Evolutionary conservation across 2,797 vertebrate species (phyloP).

Genomic region (Nyctalus aviator): DNA sequence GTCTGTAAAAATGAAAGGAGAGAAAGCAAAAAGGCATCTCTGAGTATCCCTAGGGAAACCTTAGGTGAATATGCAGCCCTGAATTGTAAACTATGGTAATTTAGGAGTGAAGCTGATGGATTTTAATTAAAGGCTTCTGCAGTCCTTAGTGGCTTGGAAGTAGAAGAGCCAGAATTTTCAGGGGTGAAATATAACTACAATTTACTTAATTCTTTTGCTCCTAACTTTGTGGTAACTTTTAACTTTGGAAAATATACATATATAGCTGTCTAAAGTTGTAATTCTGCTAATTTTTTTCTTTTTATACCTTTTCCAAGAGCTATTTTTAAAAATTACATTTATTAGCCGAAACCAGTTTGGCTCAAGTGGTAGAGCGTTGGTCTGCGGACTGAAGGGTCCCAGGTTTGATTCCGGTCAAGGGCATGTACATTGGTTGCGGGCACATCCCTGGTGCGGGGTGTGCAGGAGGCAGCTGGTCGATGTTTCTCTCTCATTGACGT

Average conservation of each 20-base stretch:
- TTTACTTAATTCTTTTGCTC: conserved; percentile 54
- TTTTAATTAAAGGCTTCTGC: conserved; percentile 69
- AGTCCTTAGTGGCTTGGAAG: conserved; percentile 26
- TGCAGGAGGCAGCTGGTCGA: no score
- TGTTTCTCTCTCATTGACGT: no score
- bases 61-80: background rate
- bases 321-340: background rate
- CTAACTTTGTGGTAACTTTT: conserved; percentile 9
- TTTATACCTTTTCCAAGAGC: background rate
- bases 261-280: background rate
- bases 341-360: background rate
- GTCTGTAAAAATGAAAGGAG: conserved; percentile 47
- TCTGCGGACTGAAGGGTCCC: no score
- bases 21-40: conserved; percentile 15
- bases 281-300: background rate
- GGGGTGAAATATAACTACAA: conserved; percentile 38
- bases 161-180: conserved; percentile 27
- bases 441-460: no score
- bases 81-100: conserved; percentile 49
- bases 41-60: background rate
- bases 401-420: no score
- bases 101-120: conserved; percentile 53
- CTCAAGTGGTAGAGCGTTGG: no score
- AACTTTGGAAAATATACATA: background rate
- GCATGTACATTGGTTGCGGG: no score